Evolutionary conservation across 2,113 vertebrate genomes (phyloP), one percentile per base, ranked within the genome.

Genomic region (Capra hircus): DNA sequence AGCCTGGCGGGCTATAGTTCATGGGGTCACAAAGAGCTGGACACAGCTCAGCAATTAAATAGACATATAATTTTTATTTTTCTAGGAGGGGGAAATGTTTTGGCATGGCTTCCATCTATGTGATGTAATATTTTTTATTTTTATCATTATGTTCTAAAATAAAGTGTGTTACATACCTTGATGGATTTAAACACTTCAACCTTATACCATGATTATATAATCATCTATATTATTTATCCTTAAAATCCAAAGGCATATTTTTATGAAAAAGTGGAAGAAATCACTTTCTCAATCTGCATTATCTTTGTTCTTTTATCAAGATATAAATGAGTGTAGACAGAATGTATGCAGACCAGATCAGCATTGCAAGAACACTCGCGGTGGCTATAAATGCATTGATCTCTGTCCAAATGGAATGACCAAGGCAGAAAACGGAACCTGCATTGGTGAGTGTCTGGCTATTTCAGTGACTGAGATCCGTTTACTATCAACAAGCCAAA

Each of bases 321-420:
- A 99, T 95, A 98, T 99, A 97, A 99, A 99, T 1, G 99, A 99
- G 95, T 99, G 99, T 98, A 99, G 99, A 90, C 99, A 99, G 98
- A 99, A 99, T 1, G 99, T 99, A 11, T 99, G 99, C 98, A 99
- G 99, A 80, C 99, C 98, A 8, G 99, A 99, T 93, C 99, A 99
- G 94, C 99, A 99, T 96, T 99, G 99, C 97, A 99, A 99, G 98
- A 99, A 99, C 97, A 99, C 99, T 3, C 99, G 99, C 0, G 99
- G 99, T 11, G 99, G 99, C 96, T 99, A 99, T 97, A 99, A 99
- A 94, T 99, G 99, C 98, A 99, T 99, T 57, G 99, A 99, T 96
- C 99, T 99, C 92, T 99, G 99, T 98, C 99, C 99, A 21, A 99
- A n/a, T 21, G 99, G 99, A 60, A 99, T 99, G 99, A 99, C 99